These are phyloP conservation scores for Hemichromis elongatus DNA, from an alignment of 2,113 vertebrate genomes.

Conservation along the genomic window DNA sequence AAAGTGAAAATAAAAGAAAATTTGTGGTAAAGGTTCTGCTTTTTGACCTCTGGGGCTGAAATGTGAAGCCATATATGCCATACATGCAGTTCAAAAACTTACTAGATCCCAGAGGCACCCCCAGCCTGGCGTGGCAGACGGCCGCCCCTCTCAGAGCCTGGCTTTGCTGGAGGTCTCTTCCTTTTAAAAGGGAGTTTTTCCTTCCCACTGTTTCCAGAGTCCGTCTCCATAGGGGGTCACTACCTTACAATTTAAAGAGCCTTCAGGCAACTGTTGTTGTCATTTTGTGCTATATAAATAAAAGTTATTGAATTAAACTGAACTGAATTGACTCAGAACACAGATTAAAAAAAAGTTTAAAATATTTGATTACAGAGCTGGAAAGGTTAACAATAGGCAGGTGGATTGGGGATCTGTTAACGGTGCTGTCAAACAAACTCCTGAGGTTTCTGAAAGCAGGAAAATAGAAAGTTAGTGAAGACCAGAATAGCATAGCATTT, in stretches of 20 bases:
- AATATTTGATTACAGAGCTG: neutral
- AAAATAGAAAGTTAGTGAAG: fast-evolving
- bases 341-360: neutral
- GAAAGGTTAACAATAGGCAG: neutral
- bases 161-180: neutral
- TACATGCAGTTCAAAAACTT: fast-evolving
- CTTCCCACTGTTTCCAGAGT: fast-evolving
- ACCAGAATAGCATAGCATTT: neutral
- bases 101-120: neutral
- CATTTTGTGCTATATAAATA: neutral
- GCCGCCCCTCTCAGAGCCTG: neutral
- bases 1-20: too few relatives aligned
- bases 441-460: neutral
- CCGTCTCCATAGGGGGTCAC: fast-evolving
- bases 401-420: fast-evolving
- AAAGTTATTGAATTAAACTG: neutral
- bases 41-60: fast-evolving
- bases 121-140: fast-evolving
- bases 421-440: fast-evolving
- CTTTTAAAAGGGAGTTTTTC: neutral
- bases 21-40: fast-evolving
- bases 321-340: fast-evolving
- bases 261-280: neutral
- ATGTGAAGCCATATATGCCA: neutral
- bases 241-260: neutral